Conservation (phyloP, 2,888 invertebrate species). For the Ceraclea dissimilis region DNA sequence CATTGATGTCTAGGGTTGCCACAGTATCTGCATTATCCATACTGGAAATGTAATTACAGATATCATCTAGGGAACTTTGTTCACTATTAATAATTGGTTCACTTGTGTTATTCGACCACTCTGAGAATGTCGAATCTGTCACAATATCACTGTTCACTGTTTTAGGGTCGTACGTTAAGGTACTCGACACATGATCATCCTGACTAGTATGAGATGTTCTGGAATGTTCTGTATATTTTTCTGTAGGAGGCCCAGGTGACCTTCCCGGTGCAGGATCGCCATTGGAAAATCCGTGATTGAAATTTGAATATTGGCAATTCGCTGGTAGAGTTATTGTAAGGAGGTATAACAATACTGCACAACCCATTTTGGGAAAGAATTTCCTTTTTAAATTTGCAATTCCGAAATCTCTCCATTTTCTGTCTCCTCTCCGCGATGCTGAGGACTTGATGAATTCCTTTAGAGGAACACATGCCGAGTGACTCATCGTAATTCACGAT, state of each 20-base stretch:
- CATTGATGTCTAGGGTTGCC: slow-evolving; percentile 8
- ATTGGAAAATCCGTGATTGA: slow-evolving; percentile 37
- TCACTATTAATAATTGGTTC: neutral
- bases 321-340: slow-evolving; percentile 14
- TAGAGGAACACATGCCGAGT: slow-evolving; percentile 10
- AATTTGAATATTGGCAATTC: slow-evolving; percentile 14
- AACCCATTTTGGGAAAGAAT: slow-evolving; percentile 11
- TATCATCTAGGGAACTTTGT: neutral
- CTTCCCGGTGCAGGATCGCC: slow-evolving; percentile 61
- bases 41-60: neutral
- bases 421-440: neutral
- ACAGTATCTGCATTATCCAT: slow-evolving; percentile 10
- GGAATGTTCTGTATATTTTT: neutral
- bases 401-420: slow-evolving; percentile 15
- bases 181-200: neutral
- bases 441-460: slow-evolving; percentile 4
- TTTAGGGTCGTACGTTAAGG: slow-evolving; percentile 4
- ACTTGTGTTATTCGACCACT: slow-evolving; percentile 2
- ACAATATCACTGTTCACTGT: neutral
- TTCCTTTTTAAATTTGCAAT: slow-evolving; percentile 9
- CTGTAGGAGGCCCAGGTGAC: slow-evolving; percentile 55
- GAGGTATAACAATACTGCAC: slow-evolving; percentile 10
- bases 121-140: neutral
- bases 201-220: neutral
- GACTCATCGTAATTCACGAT: slow-evolving; percentile 19